These are phyloP conservation scores for Drosophila maculinotata DNA, from an alignment of 2,888 invertebrate genomes.

Conservation along the genomic window DNA sequence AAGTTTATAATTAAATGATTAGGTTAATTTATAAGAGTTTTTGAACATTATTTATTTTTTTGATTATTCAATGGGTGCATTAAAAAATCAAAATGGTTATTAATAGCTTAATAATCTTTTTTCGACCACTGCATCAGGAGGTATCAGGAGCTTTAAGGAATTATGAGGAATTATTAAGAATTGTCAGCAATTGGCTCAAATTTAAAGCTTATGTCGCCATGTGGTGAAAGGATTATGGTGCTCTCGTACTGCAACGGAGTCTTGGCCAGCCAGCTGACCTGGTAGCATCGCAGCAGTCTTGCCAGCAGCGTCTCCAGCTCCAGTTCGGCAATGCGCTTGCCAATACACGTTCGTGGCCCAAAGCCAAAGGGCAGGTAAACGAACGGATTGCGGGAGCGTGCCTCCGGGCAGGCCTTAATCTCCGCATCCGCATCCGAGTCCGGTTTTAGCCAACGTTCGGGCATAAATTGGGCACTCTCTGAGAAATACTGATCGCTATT, in stretches of 20 bases:
- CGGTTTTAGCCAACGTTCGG: slow-evolving; percentile 90
- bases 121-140: too few relatives aligned
- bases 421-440: slow-evolving; percentile 31
- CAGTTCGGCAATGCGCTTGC: slow-evolving; percentile 90
- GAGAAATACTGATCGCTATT: slow-evolving; percentile 88
- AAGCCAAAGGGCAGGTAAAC: slow-evolving; percentile 89
- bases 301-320: slow-evolving; percentile 88
- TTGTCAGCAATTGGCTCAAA: slow-evolving; percentile 65
- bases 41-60: too few relatives aligned
- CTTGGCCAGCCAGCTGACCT: slow-evolving; percentile 70
- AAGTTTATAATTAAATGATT: too few relatives aligned
- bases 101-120: too few relatives aligned
- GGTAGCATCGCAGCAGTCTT: slow-evolving; percentile 82
- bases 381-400: slow-evolving; percentile 75
- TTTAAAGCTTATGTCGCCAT: slow-evolving; percentile 83
- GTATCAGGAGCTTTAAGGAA: too few relatives aligned
- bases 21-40: neutral
- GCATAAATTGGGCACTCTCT: slow-evolving; percentile 88
- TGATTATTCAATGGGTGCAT: too few relatives aligned
- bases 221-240: slow-evolving; percentile 81
- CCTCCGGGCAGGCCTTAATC: slow-evolving; percentile 59
- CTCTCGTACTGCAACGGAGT: slow-evolving; percentile 74
- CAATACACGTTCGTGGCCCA: slow-evolving; percentile 90
- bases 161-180: neutral
- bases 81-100: too few relatives aligned